Evolutionary conservation across 1,140 invertebrate species (phyloP).

Genomic region (Anadara kagoshimensis): DNA sequence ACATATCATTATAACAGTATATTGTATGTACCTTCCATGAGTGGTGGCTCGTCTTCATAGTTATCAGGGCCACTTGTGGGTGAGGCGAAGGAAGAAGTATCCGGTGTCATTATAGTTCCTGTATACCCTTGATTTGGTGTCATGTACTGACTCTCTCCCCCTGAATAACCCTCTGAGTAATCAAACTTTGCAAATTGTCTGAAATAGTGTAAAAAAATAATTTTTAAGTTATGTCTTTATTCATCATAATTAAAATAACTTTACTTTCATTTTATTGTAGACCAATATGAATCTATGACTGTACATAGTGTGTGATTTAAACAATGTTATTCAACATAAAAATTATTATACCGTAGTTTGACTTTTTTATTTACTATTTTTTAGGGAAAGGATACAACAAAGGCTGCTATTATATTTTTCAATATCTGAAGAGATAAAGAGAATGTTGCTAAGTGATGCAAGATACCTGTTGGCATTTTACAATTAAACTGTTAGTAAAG

Average conservation of each 20-base stretch:
- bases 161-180: constrained; percentile 53
- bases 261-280: too few species aligned
- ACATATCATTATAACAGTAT: background rate
- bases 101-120: constrained; percentile 65
- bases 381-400: too few species aligned
- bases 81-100: constrained; percentile 23
- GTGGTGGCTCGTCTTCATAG: constrained; percentile 69
- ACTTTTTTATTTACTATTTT: too few species aligned
- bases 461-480: too few species aligned
- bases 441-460: too few species aligned
- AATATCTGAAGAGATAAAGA: too few species aligned
- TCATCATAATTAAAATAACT: background rate
- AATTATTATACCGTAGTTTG: too few species aligned
- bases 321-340: too few species aligned
- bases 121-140: constrained; percentile 34
- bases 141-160: constrained; percentile 23
- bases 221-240: background rate
- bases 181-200: constrained; percentile 71
- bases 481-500: too few species aligned
- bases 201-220: constrained; percentile 40
- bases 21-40: constrained; percentile 67
- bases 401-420: too few species aligned
- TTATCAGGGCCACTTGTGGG: constrained; percentile 45
- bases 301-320: too few species aligned
- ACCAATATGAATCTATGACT: too few species aligned